Conservation (phyloP, 2,888 invertebrate genomes). For the Euclidia mi region DNA sequence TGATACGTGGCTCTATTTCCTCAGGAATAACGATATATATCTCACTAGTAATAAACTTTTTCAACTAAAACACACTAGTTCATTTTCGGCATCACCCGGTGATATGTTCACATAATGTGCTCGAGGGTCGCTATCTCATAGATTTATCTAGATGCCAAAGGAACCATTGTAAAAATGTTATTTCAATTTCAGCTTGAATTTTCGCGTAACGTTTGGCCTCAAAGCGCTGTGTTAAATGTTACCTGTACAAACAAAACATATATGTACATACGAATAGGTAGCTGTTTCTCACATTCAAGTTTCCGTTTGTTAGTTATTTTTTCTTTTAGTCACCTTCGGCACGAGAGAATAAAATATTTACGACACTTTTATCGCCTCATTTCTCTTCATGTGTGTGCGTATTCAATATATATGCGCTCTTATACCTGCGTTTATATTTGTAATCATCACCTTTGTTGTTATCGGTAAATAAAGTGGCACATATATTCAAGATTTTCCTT, state of each 20-base stretch:
- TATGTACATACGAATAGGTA: background rate
- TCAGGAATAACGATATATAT: slow-evolving; percentile 65
- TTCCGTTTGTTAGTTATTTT: slow-evolving; percentile 13
- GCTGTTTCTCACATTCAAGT: slow-evolving; percentile 2
- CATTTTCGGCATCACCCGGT: slow-evolving; percentile 73
- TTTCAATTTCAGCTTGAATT: slow-evolving; percentile 37
- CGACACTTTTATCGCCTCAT: slow-evolving; percentile 18
- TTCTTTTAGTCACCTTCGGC: slow-evolving; percentile 19
- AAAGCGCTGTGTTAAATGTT: background rate
- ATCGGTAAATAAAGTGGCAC: slow-evolving; percentile 12
- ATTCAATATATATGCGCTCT: slow-evolving; percentile 16
- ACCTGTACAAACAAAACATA: background rate
- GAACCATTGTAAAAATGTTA: slow-evolving; percentile 58
- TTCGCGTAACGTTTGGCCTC: slow-evolving; percentile 5
- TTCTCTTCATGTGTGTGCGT: slow-evolving; percentile 12
- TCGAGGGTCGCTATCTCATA: slow-evolving; percentile 73
- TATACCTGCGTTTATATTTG: slow-evolving; percentile 13
- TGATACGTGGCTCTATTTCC: slow-evolving; percentile 50
- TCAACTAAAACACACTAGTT: slow-evolving; percentile 70
- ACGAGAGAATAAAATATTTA: slow-evolving; percentile 22
- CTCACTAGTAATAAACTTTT: slow-evolving; percentile 59
- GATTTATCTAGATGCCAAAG: slow-evolving; percentile 77
- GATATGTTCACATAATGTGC: slow-evolving; percentile 79
- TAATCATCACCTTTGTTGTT: slow-evolving; percentile 20
- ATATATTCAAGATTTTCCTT: slow-evolving; percentile 9